phyloP scores from a whole-genome alignment of 2,797 vertebrate species.

The Kryptolebias ocellatus region DNA sequence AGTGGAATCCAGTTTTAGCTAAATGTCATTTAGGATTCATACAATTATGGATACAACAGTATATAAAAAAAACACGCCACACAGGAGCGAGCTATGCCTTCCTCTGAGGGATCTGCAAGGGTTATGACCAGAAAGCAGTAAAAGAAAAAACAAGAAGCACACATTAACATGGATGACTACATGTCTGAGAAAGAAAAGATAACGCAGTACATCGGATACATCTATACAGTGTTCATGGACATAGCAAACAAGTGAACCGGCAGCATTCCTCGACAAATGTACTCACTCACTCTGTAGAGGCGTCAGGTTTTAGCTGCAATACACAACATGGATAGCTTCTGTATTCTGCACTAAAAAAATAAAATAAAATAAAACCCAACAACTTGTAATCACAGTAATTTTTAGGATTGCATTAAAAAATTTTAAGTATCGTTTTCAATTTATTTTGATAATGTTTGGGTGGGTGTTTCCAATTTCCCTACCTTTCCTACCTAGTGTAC shows the following conservation, averaged over 20 bases:
- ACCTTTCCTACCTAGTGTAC: too few species aligned
- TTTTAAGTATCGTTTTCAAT: too few species aligned
- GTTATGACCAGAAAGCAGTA: conserved; percentile 30
- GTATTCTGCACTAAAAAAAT: too few species aligned
- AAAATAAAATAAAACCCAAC: too few species aligned
- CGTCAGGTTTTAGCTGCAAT: too few species aligned
- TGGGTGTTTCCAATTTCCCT: too few species aligned
- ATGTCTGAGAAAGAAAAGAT: conserved; percentile 42
- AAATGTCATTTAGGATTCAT: conserved; percentile 47
- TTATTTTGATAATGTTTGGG: not conserved
- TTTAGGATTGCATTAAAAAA: not conserved
- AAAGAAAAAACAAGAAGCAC: conserved; percentile 34
- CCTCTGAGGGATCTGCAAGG: conserved; percentile 26
- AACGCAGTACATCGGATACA: conserved; percentile 48
- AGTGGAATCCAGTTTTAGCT: conserved; percentile 43
- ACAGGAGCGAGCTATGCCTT: conserved; percentile 25
- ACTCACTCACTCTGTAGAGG: too few species aligned
- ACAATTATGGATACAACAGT: conserved; percentile 35
- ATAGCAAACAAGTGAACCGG: conserved; percentile 43
- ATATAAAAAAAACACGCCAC: conserved; percentile 27
- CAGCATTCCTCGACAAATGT: conserved; percentile 15
- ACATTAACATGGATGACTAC: conserved; percentile 44
- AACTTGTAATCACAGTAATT: too few species aligned
- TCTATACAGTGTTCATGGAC: conserved; percentile 41
- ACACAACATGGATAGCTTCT: too few species aligned